Base-by-base conservation (phyloP, 2,888 invertebrate genomes). In the Microdon myrmicae region DNA sequence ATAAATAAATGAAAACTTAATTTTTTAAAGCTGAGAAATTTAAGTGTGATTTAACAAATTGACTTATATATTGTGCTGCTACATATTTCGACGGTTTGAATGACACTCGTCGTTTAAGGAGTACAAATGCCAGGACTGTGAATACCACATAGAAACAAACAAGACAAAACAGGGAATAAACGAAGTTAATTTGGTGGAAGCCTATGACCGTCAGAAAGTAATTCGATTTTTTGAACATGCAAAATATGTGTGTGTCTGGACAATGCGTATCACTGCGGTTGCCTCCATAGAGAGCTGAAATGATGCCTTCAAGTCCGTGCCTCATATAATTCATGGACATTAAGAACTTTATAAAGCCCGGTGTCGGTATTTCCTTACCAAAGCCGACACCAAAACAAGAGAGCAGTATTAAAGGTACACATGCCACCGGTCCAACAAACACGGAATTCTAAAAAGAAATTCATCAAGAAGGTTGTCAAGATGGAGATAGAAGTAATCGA, bases 311-410 rank as follows among this genome's bases (percentile, higher is more conserved):
- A 59, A 93, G 84, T 0, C 90, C 88, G 73, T 92, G 87, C 6
- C 94, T 84, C 49, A 94, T 83, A 76, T 89, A 95, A 56, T 94
- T 94, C 43, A 89, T 83, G 67, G 91, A 89, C 81, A 95, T 89
- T 0, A 91, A 82, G 71, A 94, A 81, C 68, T 86, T 84, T 76
- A 96, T 87, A 68, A 90, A 84, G 0, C 86, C 75, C 0, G 95
- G 89, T 12, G 90, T 72, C 38, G 75, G 84, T 0, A 89, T 87
- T 1, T 84, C 82, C n/a, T 83, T 82, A 1, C 90, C 91, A 56
- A 87, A 87, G 3, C 96, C 96, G 72, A 96, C 89, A 19, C 96
- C 92, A 73, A 91, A 90, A 0, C 89, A 90, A 3, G 95, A 90
- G 37, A 96, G 83, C 48, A 96, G 79, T 85, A 96, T 91, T 7